Percentiles rank a stretch among this genome's conserved stretches.
These are phyloP conservation scores for Oscheius onirici DNA, from an alignment of 2,888 invertebrate genomes.

Conservation along the genomic window DNA sequence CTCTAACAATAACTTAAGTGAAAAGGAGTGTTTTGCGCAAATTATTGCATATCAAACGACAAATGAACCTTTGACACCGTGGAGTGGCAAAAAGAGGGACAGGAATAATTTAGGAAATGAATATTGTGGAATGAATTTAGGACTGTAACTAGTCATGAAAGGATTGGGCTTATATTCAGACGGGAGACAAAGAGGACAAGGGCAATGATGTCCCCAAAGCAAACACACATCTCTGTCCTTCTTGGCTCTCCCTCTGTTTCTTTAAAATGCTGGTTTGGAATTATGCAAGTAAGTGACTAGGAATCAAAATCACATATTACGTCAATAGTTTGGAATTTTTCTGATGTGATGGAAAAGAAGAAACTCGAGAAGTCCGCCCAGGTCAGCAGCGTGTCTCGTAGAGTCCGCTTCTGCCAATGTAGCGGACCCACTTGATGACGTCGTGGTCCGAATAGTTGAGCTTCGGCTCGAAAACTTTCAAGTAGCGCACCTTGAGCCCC, in stretches of 20 bases:
- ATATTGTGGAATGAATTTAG: constrained; percentile 1
- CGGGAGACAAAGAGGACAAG: constrained; percentile 10
- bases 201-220: constrained; percentile 6
- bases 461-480: constrained; percentile 99
- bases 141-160: constrained; percentile 11
- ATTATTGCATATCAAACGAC: constrained; percentile 1
- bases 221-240: constrained; percentile 15
- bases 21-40: not conserved
- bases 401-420: constrained; percentile 97
- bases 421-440: constrained; percentile 99
- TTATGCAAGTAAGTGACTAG: not conserved
- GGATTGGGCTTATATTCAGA: constrained; percentile 7
- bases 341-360: not conserved
- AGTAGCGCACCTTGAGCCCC: constrained; percentile 97
- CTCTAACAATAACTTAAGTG: constrained; percentile 22
- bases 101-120: not conserved
- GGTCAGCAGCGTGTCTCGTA: constrained; percentile 95
- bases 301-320: not conserved
- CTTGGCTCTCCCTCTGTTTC: not conserved
- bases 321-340: not conserved
- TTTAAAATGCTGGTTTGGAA: not conserved
- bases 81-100: constrained; percentile 11
- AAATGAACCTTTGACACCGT: constrained; percentile 22
- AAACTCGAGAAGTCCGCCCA: constrained; percentile 7
- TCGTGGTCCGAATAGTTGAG: constrained; percentile 99